Evolutionary conservation across 1,140 invertebrate genomes (phyloP).

Genomic region (Zaprionus inermis): DNA sequence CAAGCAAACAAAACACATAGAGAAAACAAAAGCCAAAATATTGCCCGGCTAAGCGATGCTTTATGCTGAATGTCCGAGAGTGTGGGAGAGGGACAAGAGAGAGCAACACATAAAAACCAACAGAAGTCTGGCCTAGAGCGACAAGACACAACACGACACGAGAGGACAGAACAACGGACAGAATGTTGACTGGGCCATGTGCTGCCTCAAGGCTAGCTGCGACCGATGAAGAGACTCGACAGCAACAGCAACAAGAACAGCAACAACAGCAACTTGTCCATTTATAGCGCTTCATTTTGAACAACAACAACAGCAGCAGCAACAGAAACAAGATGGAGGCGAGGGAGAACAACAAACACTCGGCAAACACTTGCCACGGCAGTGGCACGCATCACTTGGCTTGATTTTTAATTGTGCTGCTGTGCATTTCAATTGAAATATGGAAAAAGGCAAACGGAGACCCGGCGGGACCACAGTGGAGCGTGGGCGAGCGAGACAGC

Average conservation of each 20-base stretch:
- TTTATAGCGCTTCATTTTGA: constrained; percentile 64
- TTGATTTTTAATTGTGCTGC: constrained; percentile 67
- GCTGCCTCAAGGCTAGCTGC: constrained; percentile 34
- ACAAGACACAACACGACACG: constrained; percentile 39
- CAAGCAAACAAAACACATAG: constrained; percentile 24
- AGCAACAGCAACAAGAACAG: constrained; percentile 15
- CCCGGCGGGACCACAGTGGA: constrained; percentile 33
- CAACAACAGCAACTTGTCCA: constrained; percentile 54
- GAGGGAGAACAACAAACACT: constrained; percentile 54
- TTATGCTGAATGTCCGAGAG: constrained; percentile 26
- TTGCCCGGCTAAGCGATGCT: constrained; percentile 44
- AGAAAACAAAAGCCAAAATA: constrained; percentile 48
- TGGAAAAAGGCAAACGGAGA: constrained; percentile 41
- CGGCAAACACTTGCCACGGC: constrained; percentile 51
- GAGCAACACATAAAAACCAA: constrained; percentile 38
- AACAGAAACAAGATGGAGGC: neutral
- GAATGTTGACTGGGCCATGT: constrained; percentile 48
- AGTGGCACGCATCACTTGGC: constrained; percentile 61
- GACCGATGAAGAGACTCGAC: constrained; percentile 5
- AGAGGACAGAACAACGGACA: constrained; percentile 12
- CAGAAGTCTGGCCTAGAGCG: constrained; percentile 43
- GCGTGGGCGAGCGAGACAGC: neutral
- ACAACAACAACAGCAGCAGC: constrained; percentile 51
- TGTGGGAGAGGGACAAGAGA: constrained; percentile 19
- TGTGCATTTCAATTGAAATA: constrained; percentile 64